phyloP scores from a whole-genome alignment of 2,113 vertebrate species.

The Xenus cinereus region DNA sequence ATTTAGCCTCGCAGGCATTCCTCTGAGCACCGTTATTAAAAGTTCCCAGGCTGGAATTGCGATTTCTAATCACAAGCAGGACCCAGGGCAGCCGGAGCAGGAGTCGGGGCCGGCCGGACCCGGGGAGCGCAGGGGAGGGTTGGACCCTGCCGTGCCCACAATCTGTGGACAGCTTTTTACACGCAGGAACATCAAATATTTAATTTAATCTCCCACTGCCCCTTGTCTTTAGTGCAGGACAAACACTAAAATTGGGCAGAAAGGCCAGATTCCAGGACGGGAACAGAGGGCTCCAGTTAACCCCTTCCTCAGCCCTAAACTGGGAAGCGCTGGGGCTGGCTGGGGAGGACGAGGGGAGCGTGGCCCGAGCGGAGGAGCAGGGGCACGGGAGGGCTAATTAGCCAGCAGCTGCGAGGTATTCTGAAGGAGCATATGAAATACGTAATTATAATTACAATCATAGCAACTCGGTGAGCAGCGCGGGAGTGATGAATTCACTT shows the following conservation, averaged over 20 bases:
- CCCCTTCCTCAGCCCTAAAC: not conserved
- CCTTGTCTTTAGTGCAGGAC: rapidly evolving
- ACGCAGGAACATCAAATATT: rapidly evolving
- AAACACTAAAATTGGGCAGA: rapidly evolving
- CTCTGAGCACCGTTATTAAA: not conserved
- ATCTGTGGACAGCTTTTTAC: not conserved
- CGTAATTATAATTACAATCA: not conserved
- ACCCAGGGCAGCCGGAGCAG: not conserved
- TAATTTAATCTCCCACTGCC: not conserved
- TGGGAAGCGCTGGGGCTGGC: not conserved
- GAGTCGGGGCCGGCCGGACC: rapidly evolving
- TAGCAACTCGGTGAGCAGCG: not conserved
- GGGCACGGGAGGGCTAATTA: not conserved
- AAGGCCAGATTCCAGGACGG: rapidly evolving
- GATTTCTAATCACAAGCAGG: not conserved
- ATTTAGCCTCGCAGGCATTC: conserved; percentile 31
- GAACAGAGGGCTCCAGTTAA: not conserved
- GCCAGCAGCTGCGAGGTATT: not conserved
- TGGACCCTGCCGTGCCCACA: rapidly evolving
- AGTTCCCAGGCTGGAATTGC: conserved; percentile 15
- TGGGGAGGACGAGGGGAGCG: rapidly evolving
- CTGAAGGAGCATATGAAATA: not conserved
- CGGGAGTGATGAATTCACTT: not conserved
- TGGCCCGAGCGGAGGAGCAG: rapidly evolving
- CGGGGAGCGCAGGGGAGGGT: not conserved